These are phyloP conservation scores for Zaprionus ornatus DNA, from an alignment of 1,140 invertebrate genomes.

Conservation along the genomic window DNA sequence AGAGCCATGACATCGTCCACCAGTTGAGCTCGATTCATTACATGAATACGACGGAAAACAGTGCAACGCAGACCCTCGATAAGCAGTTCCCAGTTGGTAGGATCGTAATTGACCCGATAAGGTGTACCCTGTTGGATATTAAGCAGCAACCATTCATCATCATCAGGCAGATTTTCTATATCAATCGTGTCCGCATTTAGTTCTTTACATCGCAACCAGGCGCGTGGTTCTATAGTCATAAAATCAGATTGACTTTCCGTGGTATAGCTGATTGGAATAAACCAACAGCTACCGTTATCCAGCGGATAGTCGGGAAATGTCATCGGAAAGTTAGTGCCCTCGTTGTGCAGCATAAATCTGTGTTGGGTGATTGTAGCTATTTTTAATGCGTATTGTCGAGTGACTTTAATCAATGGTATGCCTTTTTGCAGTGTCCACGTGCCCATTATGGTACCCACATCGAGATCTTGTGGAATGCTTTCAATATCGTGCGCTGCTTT, in stretches of 20 bases:
- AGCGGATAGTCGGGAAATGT: background rate
- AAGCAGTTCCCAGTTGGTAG: slow-evolving; percentile 88
- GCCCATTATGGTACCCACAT: slow-evolving; percentile 89
- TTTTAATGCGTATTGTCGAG: slow-evolving; percentile 85
- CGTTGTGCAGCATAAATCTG: slow-evolving; percentile 75
- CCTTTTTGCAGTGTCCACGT: slow-evolving; percentile 92
- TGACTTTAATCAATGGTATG: slow-evolving; percentile 90
- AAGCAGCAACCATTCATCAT: slow-evolving; percentile 86
- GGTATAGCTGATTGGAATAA: slow-evolving; percentile 87
- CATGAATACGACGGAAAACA: slow-evolving; percentile 85
- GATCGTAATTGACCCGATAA: slow-evolving; percentile 91
- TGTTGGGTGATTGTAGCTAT: slow-evolving; percentile 84
- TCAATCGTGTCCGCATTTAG: slow-evolving; percentile 22
- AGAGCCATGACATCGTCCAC: slow-evolving; percentile 91
- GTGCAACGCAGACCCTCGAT: slow-evolving; percentile 85
- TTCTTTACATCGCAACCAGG: slow-evolving; percentile 85
- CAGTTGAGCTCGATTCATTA: slow-evolving; percentile 90
- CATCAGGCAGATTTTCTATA: slow-evolving; percentile 47
- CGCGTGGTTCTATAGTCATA: slow-evolving; percentile 85
- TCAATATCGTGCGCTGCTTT: slow-evolving; percentile 84
- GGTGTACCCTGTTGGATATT: slow-evolving; percentile 87
- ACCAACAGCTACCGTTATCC: slow-evolving; percentile 82
- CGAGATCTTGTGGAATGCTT: slow-evolving; percentile 84
- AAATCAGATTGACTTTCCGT: slow-evolving; percentile 86
- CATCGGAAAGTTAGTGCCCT: background rate